phyloP scores from a whole-genome alignment of 2,797 vertebrate species.

The Enteromius treurensis region DNA sequence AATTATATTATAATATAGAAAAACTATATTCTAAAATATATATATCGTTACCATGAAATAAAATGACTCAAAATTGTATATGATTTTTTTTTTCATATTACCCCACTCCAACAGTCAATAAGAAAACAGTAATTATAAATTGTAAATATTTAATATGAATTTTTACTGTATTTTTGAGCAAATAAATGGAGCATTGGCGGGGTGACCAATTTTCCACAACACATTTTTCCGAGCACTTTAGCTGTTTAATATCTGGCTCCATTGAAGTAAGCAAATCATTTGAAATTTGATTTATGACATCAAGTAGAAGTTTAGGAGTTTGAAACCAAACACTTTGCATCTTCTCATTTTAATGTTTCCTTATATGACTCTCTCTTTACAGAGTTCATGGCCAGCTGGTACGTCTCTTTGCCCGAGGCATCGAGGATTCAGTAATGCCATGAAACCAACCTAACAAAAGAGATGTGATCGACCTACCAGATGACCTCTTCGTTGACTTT shows the following conservation, averaged over 20 bases:
- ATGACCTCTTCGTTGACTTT: background rate
- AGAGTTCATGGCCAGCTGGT: constrained; percentile 81
- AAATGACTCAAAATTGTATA: too few relatives aligned
- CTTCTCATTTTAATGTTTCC: constrained; percentile 28
- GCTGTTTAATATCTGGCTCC: background rate
- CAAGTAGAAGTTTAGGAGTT: background rate
- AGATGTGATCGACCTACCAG: constrained; percentile 50
- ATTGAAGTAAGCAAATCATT: background rate
- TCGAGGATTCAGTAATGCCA: constrained; percentile 68
- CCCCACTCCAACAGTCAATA: too few relatives aligned
- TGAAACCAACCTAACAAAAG: constrained; percentile 55
- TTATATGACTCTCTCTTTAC: constrained; percentile 22
- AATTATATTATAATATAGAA: too few relatives aligned
- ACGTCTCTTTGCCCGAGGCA: constrained; percentile 79
- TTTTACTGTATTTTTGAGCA: background rate
- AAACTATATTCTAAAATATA: too few relatives aligned
- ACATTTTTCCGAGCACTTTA: background rate
- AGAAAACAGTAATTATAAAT: background rate
- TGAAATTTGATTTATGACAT: background rate
- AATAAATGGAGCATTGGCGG: background rate
- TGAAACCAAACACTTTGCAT: constrained; percentile 18
- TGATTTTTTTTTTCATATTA: too few relatives aligned
- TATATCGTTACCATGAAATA: too few relatives aligned
- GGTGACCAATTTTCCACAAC: background rate
- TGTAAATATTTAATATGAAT: background rate